Percentiles rank a stretch among this genome's conserved stretches.
Evolutionary conservation across 2,888 invertebrate genomes (phyloP).

Genomic region (Bellardia pandia): DNA sequence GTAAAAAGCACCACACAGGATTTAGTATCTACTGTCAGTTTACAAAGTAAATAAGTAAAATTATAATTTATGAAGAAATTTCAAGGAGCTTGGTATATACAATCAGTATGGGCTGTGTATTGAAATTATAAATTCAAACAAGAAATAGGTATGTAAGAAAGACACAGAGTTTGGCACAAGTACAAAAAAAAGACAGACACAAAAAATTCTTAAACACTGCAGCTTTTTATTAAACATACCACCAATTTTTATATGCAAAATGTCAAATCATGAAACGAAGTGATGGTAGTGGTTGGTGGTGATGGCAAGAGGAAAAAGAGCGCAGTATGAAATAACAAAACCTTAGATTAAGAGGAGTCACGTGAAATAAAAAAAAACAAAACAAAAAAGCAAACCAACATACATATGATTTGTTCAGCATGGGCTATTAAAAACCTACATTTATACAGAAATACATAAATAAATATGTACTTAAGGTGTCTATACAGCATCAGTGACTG

Average conservation of each 20-base stretch:
- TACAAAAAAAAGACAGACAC: neutral
- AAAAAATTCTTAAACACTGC: neutral
- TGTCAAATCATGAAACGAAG: slow-evolving; percentile 5
- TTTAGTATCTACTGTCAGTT: neutral
- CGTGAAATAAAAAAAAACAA: slow-evolving; percentile 37
- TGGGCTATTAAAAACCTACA: neutral
- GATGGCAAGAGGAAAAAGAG: neutral
- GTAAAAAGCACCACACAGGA: neutral
- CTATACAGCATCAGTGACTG: slow-evolving; percentile 59
- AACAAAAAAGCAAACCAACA: slow-evolving; percentile 1
- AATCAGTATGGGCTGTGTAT: neutral
- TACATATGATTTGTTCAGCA: neutral
- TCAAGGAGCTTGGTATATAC: slow-evolving; percentile 13
- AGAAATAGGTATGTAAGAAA: neutral
- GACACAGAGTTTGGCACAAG: neutral
- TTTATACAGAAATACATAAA: neutral
- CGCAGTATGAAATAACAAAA: slow-evolving; percentile 15
- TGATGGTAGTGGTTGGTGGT: neutral
- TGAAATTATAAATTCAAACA: neutral
- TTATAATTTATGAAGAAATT: slow-evolving; percentile 44
- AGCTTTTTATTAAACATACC: neutral
- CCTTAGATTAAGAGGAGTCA: slow-evolving; percentile 38
- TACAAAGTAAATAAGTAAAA: slow-evolving; percentile 20
- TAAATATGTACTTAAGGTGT: slow-evolving; percentile 53
- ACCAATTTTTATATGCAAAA: neutral